Percentiles rank a stretch among this genome's conserved stretches.
Evolutionary conservation across 2,888 invertebrate genomes (phyloP).

Genomic region (Athrips mouffetella): DNA sequence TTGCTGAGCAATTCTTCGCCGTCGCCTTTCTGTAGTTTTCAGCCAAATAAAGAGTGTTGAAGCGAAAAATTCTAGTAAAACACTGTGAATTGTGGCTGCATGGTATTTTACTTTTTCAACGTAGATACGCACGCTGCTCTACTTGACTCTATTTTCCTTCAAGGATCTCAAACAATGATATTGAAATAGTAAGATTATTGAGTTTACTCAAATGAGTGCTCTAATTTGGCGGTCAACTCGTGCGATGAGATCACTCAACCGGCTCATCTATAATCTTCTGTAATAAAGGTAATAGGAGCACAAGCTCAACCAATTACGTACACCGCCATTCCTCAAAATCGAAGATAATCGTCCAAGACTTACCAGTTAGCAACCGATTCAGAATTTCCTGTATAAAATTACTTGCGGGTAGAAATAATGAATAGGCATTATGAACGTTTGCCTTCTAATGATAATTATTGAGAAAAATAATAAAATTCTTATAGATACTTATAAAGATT

Average conservation of each 20-base stretch:
- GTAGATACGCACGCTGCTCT: not conserved
- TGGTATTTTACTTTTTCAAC: not conserved
- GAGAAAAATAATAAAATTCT: not conserved
- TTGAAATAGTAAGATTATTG: not conserved
- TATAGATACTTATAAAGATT: not conserved
- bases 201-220: slow-evolving; percentile 5
- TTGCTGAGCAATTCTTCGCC: slow-evolving; percentile 52
- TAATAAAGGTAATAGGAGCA: slow-evolving; percentile 47
- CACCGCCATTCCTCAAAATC: slow-evolving; percentile 32
- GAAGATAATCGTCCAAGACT: slow-evolving; percentile 25
- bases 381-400: slow-evolving; percentile 16
- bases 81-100: not conserved
- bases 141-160: not conserved
- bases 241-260: slow-evolving; percentile 21
- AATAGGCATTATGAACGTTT: slow-evolving; percentile 3
- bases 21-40: slow-evolving; percentile 39
- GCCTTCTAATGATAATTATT: slow-evolving; percentile 1
- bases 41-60: slow-evolving; percentile 44
- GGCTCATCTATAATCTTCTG: slow-evolving; percentile 48
- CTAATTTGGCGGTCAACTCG: slow-evolving; percentile 14
- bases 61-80: slow-evolving; percentile 22
- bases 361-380: slow-evolving; percentile 20
- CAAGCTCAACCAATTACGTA: slow-evolving; percentile 41
- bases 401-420: slow-evolving; percentile 9
- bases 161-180: not conserved